phyloP scores from a whole-genome alignment of 1,140 invertebrate genomes.

The Helicorthomorpha holstii region DNA sequence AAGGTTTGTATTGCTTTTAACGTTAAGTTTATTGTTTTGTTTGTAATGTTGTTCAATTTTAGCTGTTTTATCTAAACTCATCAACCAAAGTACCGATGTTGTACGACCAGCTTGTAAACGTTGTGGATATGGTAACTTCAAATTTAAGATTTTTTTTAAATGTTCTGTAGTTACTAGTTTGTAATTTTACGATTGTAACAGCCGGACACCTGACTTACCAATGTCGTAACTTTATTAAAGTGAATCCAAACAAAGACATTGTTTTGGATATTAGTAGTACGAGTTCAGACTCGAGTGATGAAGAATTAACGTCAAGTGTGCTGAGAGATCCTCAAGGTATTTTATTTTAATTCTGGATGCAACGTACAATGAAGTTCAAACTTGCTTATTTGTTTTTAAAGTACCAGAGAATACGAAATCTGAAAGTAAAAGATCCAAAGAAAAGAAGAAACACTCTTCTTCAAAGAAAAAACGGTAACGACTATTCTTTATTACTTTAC shows the following conservation, averaged over 20 bases:
- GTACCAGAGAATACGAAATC: no score
- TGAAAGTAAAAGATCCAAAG: no score
- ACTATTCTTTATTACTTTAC: no score
- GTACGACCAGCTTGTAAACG: constrained; percentile 71
- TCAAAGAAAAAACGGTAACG: no score
- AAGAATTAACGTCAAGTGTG: constrained; percentile 37
- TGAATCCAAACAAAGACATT: constrained; percentile 59
- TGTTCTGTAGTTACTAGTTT: not conserved
- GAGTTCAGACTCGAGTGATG: constrained; percentile 63
- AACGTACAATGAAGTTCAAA: no score
- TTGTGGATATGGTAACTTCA: constrained; percentile 53
- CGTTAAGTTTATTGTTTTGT: not conserved
- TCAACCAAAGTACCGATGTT: constrained; percentile 45
- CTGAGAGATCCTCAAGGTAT: no score
- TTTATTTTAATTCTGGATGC: no score
- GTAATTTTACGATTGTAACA: constrained; percentile 13
- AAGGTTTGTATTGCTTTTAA: not conserved
- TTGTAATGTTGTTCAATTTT: not conserved
- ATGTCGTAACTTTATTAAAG: constrained; percentile 88
- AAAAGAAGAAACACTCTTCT: no score
- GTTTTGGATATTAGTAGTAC: constrained; percentile 89
- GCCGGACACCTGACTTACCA: constrained; percentile 89
- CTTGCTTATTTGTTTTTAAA: no score
- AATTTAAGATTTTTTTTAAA: no score
- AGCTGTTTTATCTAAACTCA: constrained; percentile 26